Evolutionary conservation across 2,797 vertebrate genomes (phyloP).

Genomic region (Acanthurus leucopareius): DNA sequence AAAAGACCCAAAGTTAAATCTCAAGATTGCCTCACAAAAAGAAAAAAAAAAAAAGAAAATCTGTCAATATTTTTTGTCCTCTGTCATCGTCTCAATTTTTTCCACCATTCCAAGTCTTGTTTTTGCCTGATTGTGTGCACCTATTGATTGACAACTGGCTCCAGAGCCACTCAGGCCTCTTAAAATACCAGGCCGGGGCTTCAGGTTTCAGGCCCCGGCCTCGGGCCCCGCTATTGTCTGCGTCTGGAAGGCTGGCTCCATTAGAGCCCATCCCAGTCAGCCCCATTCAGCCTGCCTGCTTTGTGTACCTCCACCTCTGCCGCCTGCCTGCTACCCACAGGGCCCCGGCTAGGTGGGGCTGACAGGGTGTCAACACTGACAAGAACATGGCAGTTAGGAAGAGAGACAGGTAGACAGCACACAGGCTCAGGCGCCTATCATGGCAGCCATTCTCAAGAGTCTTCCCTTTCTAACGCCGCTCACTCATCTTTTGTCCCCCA

Average conservation of each 20-base stretch:
- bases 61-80: slow-evolving; percentile 82
- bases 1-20: slow-evolving; percentile 61
- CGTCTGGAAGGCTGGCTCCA: slow-evolving; percentile 84
- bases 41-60: slow-evolving; percentile 53
- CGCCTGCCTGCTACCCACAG: slow-evolving; percentile 76
- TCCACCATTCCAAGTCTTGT: slow-evolving; percentile 66
- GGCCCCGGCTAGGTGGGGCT: slow-evolving; percentile 76
- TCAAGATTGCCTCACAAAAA: slow-evolving; percentile 64
- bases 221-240: slow-evolving; percentile 86
- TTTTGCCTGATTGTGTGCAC: slow-evolving; percentile 83
- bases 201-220: slow-evolving; percentile 89
- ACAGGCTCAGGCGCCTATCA: slow-evolving; percentile 74
- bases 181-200: slow-evolving; percentile 88
- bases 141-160: slow-evolving; percentile 91
- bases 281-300: slow-evolving; percentile 83
- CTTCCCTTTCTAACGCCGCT: slow-evolving; percentile 71
- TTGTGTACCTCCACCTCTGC: slow-evolving; percentile 76
- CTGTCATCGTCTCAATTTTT: slow-evolving; percentile 68
- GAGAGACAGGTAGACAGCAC: slow-evolving; percentile 79
- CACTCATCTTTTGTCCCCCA: slow-evolving; percentile 75
- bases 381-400: slow-evolving; percentile 74
- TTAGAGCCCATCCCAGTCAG: slow-evolving; percentile 78
- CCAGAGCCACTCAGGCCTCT: slow-evolving; percentile 90
- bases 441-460: slow-evolving; percentile 77
- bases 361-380: slow-evolving; percentile 81